A percentile compares a stretch with the other conserved stretches of the same genome.
phyloP scores from a whole-genome alignment of 2,113 vertebrate species.

The Suncus etruscus region DNA sequence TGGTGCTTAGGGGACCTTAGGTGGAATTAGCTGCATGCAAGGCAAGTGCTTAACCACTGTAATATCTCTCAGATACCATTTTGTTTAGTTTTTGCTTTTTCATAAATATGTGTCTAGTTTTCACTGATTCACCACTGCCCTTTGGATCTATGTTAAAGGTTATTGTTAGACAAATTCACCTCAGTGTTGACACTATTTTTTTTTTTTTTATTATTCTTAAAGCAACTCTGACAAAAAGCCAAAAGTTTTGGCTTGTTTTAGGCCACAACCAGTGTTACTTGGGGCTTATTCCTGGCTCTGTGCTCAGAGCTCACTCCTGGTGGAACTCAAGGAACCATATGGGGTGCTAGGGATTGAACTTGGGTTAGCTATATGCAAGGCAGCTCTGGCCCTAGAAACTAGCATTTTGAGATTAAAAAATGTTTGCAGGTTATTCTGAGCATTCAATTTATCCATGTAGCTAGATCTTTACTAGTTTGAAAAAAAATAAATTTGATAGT shows the following conservation, averaged over 20 bases:
- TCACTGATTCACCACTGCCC: not conserved
- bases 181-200: not conserved
- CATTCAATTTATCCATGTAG: conserved; percentile 15
- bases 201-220: not conserved
- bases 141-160: not conserved
- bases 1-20: too few species aligned
- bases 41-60: too few species aligned
- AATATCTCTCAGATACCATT: too few species aligned
- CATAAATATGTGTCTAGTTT: conserved; percentile 33
- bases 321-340: too few species aligned
- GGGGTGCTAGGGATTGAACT: too few species aligned
- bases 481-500: conserved; percentile 35
- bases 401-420: not conserved
- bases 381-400: too few species aligned
- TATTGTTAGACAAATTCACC: not conserved
- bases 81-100: conserved; percentile 33
- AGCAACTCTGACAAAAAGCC: conserved; percentile 57
- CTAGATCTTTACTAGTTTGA: not conserved
- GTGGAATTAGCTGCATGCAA: too few species aligned
- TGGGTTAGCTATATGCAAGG: too few species aligned
- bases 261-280: too few species aligned
- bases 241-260: not conserved
- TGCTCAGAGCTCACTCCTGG: too few species aligned
- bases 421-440: conserved; percentile 26
- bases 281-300: too few species aligned